These are phyloP conservation scores for Hydrophis major DNA, from an alignment of 2,797 vertebrate genomes.

Conservation along the genomic window DNA sequence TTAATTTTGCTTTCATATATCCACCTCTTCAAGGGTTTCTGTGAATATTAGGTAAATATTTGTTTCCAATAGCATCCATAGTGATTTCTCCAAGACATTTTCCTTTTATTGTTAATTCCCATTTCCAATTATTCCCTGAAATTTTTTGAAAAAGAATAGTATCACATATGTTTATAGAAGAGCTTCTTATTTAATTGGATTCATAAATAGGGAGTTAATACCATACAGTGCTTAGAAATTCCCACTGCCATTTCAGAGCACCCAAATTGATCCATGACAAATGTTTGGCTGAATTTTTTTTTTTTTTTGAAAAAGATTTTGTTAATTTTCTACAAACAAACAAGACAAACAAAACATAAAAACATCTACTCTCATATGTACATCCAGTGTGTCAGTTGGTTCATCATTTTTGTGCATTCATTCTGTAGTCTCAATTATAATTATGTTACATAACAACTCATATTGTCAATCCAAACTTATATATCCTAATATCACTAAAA, in stretches of 20 bases:
- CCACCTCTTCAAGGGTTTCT: conserved; percentile 23
- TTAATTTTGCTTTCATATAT: conserved; percentile 49
- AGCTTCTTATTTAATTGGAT: neutral
- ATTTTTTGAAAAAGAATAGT: neutral
- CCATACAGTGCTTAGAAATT: conserved; percentile 18
- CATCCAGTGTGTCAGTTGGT: too few relatives aligned
- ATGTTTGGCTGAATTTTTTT: neutral
- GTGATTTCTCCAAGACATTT: neutral
- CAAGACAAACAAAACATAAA: too few relatives aligned
- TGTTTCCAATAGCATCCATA: neutral
- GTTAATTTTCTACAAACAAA: too few relatives aligned
- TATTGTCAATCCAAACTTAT: too few relatives aligned
- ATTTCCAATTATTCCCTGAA: neutral
- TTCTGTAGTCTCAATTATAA: too few relatives aligned
- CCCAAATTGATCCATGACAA: neutral
- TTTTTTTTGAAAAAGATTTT: too few relatives aligned
- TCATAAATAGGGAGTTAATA: neutral
- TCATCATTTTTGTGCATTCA: too few relatives aligned
- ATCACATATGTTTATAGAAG: neutral
- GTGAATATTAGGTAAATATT: conserved; percentile 31
- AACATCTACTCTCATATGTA: too few relatives aligned
- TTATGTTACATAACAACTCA: too few relatives aligned
- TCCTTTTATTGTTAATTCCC: neutral
- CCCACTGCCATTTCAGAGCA: neutral
- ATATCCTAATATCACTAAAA: too few relatives aligned